Conservation (phyloP, 1,140 invertebrate species). For the Magallana gigas region DNA sequence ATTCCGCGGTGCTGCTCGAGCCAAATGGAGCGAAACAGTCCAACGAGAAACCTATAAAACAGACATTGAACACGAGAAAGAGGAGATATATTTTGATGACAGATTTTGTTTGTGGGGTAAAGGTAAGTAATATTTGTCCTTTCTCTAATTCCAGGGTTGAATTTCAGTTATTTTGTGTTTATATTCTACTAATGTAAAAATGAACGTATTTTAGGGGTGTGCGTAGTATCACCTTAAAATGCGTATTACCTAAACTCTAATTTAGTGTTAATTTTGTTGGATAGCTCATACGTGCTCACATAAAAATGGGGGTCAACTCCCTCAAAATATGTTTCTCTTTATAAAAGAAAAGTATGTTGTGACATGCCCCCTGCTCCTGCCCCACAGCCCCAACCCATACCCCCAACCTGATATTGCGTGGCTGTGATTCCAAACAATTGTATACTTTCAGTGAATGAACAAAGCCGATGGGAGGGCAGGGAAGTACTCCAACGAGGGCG, state of each 20-base stretch:
- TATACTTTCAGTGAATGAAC: slow-evolving; percentile 66
- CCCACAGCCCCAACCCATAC: too few relatives aligned
- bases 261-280: neutral
- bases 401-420: too few relatives aligned
- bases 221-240: too few relatives aligned
- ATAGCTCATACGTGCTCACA: too few relatives aligned
- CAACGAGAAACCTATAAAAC: slow-evolving; percentile 70
- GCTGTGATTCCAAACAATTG: too few relatives aligned
- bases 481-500: slow-evolving; percentile 74
- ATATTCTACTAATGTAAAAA: too few relatives aligned
- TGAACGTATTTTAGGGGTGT: too few relatives aligned
- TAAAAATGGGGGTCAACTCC: too few relatives aligned
- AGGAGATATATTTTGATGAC: slow-evolving; percentile 77
- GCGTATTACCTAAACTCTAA: neutral
- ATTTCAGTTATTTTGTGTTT: too few relatives aligned
- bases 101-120: slow-evolving; percentile 76
- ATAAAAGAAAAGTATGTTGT: too few relatives aligned
- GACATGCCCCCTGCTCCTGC: too few relatives aligned
- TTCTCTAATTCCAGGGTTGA: neutral
- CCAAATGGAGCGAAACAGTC: slow-evolving; percentile 73
- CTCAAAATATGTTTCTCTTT: too few relatives aligned
- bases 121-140: slow-evolving; percentile 60
- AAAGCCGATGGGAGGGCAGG: slow-evolving; percentile 73
- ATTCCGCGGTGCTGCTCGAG: slow-evolving; percentile 72
- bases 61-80: slow-evolving; percentile 76